Conservation (phyloP, 2,113 vertebrate species). For the Myiopsitta monachus region DNA sequence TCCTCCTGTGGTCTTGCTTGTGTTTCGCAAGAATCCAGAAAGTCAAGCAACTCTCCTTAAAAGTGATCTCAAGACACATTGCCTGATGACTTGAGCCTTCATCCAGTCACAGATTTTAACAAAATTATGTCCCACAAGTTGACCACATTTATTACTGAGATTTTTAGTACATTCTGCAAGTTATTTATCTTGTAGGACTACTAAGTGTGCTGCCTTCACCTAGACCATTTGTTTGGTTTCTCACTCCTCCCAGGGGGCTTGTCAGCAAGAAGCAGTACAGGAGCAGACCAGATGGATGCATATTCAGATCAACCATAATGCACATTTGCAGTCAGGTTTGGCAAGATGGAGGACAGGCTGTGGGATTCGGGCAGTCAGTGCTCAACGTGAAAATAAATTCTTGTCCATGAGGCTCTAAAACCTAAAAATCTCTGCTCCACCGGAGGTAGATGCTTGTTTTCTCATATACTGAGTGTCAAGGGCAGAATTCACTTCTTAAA, state of each 20-base stretch:
- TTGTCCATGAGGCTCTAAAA: not conserved
- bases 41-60: not conserved
- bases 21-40: not conserved
- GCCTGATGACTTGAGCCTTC: not conserved
- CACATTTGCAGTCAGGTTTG: not conserved
- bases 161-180: not conserved
- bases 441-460: not conserved
- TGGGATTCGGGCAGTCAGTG: not conserved
- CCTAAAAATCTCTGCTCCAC: not conserved
- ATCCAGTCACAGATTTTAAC: not conserved
- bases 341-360: not conserved
- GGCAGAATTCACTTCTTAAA: not conserved
- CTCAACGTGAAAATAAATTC: not conserved
- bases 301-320: not conserved
- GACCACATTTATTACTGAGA: not conserved
- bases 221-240: not conserved
- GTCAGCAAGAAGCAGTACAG: not conserved
- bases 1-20: not conserved
- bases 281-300: not conserved
- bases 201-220: not conserved
- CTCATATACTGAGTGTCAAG: not conserved
- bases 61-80: not conserved
- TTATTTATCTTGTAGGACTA: not conserved
- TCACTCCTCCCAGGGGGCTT: not conserved
- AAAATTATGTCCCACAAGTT: fast-evolving